Base-by-base conservation (phyloP, 2,113 vertebrate genomes). In the Pagrus major region DNA sequence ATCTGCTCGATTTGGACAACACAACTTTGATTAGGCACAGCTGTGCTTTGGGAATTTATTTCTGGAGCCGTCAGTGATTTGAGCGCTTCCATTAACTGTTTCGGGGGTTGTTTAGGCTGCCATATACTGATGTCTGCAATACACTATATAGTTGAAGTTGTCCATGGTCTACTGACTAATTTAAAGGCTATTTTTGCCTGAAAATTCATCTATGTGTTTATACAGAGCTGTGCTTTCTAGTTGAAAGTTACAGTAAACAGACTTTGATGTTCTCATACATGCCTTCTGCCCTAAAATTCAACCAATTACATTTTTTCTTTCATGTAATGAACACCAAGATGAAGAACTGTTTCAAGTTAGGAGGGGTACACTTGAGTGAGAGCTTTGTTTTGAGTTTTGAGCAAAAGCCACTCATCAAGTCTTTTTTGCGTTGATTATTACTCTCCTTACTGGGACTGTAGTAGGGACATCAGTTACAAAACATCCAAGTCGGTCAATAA, bases 1-100 rank as follows among this genome's bases (percentile, higher is more conserved):
- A 71, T 74, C 46, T 25, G 39, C 63, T 69, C 16, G 20, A 63
- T 69, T 84, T 74, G 12, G 67, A 74, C 74, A 76, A 67, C 73
- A 23, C 61, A 66, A 47, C 16, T 78, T 59, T 87, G 71, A 88
- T 79, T 58, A 78, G 52, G 39, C 60, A 37, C 88, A 85, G 82
- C 79, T 92, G 87, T 76, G 78, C 73, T 90, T 82, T 41, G 51
- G 77, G 66, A 81, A 81, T 68, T 83, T 76, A 70, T 74, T 74
- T 75, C 33, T 54, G 41, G 60, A 66, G 31, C 27, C 27, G 9
- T 60, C 9, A 25, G 25, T 15, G 47, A 58, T 27, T 35, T 11
- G 35, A 47, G 10, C 20, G 23, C 29, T 51, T 47, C 60, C 20
- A 54, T 67, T 56, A 25, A 6, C 15, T 54, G 33, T 61, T 67